Base-by-base conservation (phyloP, 2,797 vertebrate genomes). In the Sphaeramia orbicularis region DNA sequence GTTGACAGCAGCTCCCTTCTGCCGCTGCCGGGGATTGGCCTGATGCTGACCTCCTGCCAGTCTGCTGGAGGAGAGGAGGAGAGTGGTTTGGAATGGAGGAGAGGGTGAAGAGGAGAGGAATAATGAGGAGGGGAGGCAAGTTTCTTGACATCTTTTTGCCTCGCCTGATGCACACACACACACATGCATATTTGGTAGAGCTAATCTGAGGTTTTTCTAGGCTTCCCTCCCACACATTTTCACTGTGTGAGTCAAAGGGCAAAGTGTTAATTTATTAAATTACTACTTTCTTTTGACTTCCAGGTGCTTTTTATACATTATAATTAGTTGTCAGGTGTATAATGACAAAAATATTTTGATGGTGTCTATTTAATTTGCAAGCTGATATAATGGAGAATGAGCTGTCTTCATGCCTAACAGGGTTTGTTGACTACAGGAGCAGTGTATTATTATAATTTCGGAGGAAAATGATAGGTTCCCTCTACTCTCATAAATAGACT, bases 11-110 rank as follows among this genome's bases (percentile, higher is more conserved):
- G 80, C 85, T 83, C 76, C 84, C 86, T 65, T 82, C 62, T 77
- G 87, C 87, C 89, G 80, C 81, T 80, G 73, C 78, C 37, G 43
- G 41, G 67, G 74, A 75, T 76, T 79, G 86, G 86, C 87, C 90
- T 36, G 60, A 65, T 64, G 83, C 83, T 91, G 91, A 92, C 91
- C 93, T 86, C 81, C 87, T 86, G 88, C 83, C 89, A 87, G 81
- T 85, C 80, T 56, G 62, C 74, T 47, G 76, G 63, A 84, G 79
- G 76, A 71, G 71, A 65, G 62, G 16, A 56, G 59, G 62, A 70
- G 72, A 71, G 54, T 5, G 12, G 56, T 72, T 70, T 62, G 63
- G 68, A 63, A 73, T 59, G 66, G 67, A 71, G 78, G 70, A 74
- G 64, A 69, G 76, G 53, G 55, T 44, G 73, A 80, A 71, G 79